Evolutionary conservation across 2,888 invertebrate species (phyloP).

Genomic region (Linnaemya vulpina): DNA sequence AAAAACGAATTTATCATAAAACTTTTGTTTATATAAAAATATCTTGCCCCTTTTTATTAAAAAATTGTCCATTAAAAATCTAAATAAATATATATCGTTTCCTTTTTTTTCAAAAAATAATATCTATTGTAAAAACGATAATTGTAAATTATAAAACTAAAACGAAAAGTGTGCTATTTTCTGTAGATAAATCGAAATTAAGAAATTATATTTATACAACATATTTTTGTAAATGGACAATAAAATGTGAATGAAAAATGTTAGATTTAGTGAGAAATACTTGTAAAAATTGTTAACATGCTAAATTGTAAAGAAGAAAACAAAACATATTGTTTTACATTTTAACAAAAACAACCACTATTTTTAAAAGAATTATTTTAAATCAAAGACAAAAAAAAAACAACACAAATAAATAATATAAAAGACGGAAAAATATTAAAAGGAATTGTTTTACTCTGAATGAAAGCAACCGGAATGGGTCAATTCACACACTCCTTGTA

Average conservation of each 20-base stretch:
- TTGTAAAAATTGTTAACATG: slow-evolving; percentile 46
- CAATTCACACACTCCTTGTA: too few relatives aligned
- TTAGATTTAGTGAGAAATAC: slow-evolving; percentile 9
- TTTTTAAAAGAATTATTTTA: slow-evolving; percentile 61
- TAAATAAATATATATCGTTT: too few relatives aligned
- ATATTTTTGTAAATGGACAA: slow-evolving; percentile 66
- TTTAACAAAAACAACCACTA: slow-evolving; percentile 51
- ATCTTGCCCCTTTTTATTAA: slow-evolving; percentile 14
- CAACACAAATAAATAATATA: slow-evolving; percentile 57
- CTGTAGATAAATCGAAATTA: slow-evolving; percentile 12
- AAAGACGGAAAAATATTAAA: slow-evolving; percentile 60
- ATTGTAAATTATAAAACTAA: slow-evolving; percentile 33
- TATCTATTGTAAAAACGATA: slow-evolving; percentile 11
- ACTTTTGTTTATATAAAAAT: slow-evolving; percentile 3
- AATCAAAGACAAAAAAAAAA: slow-evolving; percentile 53
- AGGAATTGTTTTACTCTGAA: slow-evolving; percentile 34
- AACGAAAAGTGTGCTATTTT: slow-evolving; percentile 57
- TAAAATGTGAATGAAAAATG: slow-evolving; percentile 50
- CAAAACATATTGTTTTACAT: slow-evolving; percentile 58
- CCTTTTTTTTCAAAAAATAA: neutral
- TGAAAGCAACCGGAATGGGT: neutral
- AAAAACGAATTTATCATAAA: slow-evolving; percentile 44
- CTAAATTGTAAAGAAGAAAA: slow-evolving; percentile 12
- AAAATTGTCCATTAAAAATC: slow-evolving; percentile 18
- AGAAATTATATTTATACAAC: slow-evolving; percentile 40